Evolutionary conservation across 2,113 vertebrate species (phyloP).

Genomic region (Progne subis): DNA sequence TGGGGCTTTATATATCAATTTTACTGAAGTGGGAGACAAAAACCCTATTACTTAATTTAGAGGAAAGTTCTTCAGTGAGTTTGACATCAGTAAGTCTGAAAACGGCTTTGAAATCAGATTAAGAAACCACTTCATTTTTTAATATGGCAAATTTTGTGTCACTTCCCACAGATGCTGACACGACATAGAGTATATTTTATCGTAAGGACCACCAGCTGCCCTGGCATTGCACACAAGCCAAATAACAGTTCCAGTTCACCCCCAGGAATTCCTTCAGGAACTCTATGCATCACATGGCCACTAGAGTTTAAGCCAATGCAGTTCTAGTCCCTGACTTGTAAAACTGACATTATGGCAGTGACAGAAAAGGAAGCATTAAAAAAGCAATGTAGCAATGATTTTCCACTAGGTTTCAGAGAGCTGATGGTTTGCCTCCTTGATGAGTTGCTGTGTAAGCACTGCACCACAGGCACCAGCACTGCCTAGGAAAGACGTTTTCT

Average conservation of each 20-base stretch:
- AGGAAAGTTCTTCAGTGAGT: background rate
- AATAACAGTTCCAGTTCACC: background rate
- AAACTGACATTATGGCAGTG: background rate
- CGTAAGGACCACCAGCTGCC: background rate
- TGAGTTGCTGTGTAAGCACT: background rate
- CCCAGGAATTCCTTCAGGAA: background rate
- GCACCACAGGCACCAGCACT: background rate
- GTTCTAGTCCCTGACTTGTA: background rate
- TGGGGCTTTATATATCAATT: background rate
- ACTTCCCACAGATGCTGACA: background rate
- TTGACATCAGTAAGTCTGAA: background rate
- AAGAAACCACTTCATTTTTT: background rate
- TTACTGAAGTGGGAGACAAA: background rate
- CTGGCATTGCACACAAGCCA: background rate
- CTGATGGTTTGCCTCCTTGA: background rate
- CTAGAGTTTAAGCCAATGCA: background rate
- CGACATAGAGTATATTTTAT: background rate
- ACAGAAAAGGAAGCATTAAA: background rate
- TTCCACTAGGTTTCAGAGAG: background rate
- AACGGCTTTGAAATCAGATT: background rate
- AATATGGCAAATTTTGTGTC: background rate
- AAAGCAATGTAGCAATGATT: background rate
- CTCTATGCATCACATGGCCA: background rate
- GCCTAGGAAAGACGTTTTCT: background rate
- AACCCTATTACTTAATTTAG: background rate